Evolutionary conservation across 2,113 vertebrate genomes (phyloP).

Genomic region (Pedionomus torquatus): DNA sequence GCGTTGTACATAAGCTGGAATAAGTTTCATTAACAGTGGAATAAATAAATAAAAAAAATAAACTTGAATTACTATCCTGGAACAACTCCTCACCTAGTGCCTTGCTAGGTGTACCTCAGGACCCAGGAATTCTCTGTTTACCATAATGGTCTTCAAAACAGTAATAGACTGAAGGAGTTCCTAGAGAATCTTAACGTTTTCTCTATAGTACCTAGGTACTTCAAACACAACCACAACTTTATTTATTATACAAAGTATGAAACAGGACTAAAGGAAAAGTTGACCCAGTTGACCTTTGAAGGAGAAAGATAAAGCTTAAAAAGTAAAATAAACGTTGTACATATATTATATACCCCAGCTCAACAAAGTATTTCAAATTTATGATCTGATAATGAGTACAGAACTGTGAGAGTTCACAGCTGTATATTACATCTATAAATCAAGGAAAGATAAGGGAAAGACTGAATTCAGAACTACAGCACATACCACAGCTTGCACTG

Average conservation of each 20-base stretch:
- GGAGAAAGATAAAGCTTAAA: neutral
- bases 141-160: neutral
- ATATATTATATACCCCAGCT: neutral
- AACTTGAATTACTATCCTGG: neutral
- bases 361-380: neutral
- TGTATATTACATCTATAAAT: neutral
- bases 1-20: neutral
- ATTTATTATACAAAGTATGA: neutral
- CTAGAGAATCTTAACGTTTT: neutral
- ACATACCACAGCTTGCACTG: neutral
- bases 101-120: neutral
- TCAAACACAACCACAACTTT: neutral
- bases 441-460: neutral
- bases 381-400: neutral
- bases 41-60: neutral
- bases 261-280: neutral
- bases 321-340: neutral
- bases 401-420: neutral
- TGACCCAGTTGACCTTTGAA: neutral
- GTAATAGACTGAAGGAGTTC: neutral
- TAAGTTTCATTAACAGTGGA: neutral
- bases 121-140: neutral
- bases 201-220: neutral
- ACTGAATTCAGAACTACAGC: neutral
- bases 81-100: neutral